Base-by-base conservation (phyloP, 2,888 invertebrate species). In the Neocrepidodera transversa region DNA sequence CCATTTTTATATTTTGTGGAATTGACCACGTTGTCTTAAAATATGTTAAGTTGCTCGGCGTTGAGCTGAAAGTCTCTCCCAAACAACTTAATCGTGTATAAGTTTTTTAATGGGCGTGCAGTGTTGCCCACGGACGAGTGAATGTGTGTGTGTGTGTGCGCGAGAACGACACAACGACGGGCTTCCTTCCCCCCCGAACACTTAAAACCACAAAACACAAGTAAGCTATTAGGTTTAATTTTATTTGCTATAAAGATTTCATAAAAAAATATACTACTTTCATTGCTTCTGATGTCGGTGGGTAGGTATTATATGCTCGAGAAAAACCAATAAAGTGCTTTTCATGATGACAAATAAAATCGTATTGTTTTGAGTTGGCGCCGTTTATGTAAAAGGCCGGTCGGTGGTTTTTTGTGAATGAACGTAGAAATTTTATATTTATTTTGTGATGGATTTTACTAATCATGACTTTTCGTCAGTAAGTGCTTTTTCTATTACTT, bases 1-100 rank as follows among this genome's bases (percentile, higher is more conserved):
- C 73, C 74, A 76, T 75, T 71, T 73, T 73, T 65, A 60, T 62
- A n/a, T n/a, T n/a, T n/a, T n/a, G n/a, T 63, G 30, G 63, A 68
- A 68, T 67, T 70, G 71, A 73, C 69, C 70, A 73, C 65, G 71
- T 65, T 66, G 70, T 71, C 71, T 72, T 71, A 68, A 71, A 74
- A 74, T 71, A 71, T 73, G 69, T 73, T 66, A 67, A 71, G 73
- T 71, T 68, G 67, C 69, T 66, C 63, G 67, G 71, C 64, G 64
- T 67, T 66, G 67, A 71, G 69, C 66, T 66, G 67, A 71, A 69
- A 66, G 56, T 66, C 67, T 59, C 61, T 58, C 64, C n/a, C n/a
- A n/a, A 68, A 70, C 71, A 69, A 70, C 69, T 72, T 67, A 72
- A 72, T 73, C 70, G 68, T 68, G n/a, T 47, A 45, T n/a, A n/a